A percentile compares a stretch with the other conserved stretches of the same genome.
phyloP scores from a whole-genome alignment of 2,797 vertebrate species.

The Ptychobarbus kaznakovi region DNA sequence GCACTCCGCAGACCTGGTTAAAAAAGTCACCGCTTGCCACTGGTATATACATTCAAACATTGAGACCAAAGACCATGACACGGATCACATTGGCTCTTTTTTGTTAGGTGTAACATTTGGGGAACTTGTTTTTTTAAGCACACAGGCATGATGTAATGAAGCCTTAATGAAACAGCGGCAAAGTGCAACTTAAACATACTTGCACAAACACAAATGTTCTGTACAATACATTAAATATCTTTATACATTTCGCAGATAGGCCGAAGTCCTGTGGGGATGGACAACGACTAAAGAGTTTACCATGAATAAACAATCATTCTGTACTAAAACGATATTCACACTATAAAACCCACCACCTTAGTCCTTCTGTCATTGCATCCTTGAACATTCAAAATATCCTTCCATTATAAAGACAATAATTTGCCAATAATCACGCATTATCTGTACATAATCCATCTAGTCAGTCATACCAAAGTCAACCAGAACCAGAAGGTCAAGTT shows the following conservation, averaged over 20 bases:
- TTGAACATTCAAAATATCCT: slow-evolving; percentile 72
- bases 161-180: neutral
- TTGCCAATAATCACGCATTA: slow-evolving; percentile 29
- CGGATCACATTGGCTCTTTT: neutral
- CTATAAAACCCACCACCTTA: slow-evolving; percentile 75
- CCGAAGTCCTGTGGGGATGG: slow-evolving; percentile 23
- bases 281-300: slow-evolving; percentile 41
- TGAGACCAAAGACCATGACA: slow-evolving; percentile 4
- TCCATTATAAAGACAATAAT: slow-evolving; percentile 34
- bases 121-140: slow-evolving; percentile 1
- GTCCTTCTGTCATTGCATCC: slow-evolving; percentile 74
- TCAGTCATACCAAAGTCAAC: slow-evolving; percentile 31
- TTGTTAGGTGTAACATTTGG: slow-evolving; percentile 10
- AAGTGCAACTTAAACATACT: slow-evolving; percentile 25
- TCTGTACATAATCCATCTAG: slow-evolving; percentile 35
- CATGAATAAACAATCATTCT: slow-evolving; percentile 51
- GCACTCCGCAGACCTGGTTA: too few species aligned
- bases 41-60: slow-evolving; percentile 11
- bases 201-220: slow-evolving; percentile 29
- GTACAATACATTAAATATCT: slow-evolving; percentile 35
- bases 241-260: slow-evolving; percentile 42
- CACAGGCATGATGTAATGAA: slow-evolving; percentile 14
- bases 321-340: slow-evolving; percentile 69
- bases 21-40: too few species aligned
- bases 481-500: slow-evolving; percentile 23